Evolutionary conservation across 2,113 vertebrate genomes (phyloP).

Genomic region (Platysteira castanea): DNA sequence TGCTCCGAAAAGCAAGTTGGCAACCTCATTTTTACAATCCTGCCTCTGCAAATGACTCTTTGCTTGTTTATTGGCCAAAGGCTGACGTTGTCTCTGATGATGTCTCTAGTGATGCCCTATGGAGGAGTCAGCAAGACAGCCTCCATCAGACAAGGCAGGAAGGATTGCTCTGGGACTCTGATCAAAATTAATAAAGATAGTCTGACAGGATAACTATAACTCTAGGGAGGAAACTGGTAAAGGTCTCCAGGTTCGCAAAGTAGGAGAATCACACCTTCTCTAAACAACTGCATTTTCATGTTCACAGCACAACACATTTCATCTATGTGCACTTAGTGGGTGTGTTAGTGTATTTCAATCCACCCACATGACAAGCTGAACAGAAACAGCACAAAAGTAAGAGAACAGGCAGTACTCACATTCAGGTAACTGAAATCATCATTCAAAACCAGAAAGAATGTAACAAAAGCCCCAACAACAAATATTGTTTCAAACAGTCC

Average conservation of each 20-base stretch:
- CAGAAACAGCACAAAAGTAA: conserved; percentile 64
- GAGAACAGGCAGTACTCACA: conserved; percentile 63
- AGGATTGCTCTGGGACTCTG: not conserved
- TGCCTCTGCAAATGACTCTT: not conserved
- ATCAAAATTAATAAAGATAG: not conserved
- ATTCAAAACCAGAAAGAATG: conserved; percentile 21
- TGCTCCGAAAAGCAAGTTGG: conserved; percentile 3
- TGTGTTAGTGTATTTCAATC: conserved; percentile 56
- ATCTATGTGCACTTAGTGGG: conserved; percentile 58
- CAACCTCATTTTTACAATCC: not conserved
- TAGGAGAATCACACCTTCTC: conserved; percentile 12
- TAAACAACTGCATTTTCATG: conserved; percentile 58
- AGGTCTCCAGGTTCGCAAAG: conserved; percentile 15
- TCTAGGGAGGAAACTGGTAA: not conserved
- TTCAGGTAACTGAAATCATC: conserved; percentile 50
- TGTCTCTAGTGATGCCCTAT: not conserved
- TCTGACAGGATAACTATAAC: not conserved
- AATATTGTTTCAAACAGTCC: not conserved
- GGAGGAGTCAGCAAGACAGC: not conserved
- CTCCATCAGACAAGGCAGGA: not conserved
- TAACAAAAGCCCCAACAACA: not conserved
- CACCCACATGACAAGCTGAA: conserved; percentile 56
- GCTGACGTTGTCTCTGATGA: not conserved
- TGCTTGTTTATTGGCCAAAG: not conserved
- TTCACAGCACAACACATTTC: conserved; percentile 52